A percentile compares a stretch with the other conserved stretches of the same genome.
These are phyloP conservation scores for Mesorhabditis sp. DNA, from an alignment of 2,888 invertebrate genomes.

Conservation along the genomic window DNA sequence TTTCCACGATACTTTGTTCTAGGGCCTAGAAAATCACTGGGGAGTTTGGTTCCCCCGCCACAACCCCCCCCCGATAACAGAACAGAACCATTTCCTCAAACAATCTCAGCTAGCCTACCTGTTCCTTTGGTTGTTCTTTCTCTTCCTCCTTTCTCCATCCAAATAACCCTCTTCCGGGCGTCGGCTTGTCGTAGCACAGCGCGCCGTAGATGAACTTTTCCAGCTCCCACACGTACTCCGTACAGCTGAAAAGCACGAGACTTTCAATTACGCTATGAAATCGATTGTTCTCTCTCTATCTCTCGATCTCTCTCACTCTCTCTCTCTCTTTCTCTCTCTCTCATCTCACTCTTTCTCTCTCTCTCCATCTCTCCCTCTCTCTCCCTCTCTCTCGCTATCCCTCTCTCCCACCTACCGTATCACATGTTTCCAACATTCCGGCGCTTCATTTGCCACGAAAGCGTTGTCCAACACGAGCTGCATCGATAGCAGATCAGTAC, in stretches of 20 bases:
- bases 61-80: not conserved
- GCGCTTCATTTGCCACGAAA: constrained; percentile 84
- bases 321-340: too few species aligned
- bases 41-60: too few species aligned
- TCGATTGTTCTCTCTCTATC: too few species aligned
- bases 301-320: too few species aligned
- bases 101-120: too few species aligned
- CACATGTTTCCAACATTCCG: constrained; percentile 92
- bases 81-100: not conserved
- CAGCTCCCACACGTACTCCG: constrained; percentile 83
- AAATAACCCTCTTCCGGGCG: constrained; percentile 11
- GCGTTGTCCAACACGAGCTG: constrained; percentile 84
- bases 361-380: too few species aligned
- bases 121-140: constrained; percentile 7
- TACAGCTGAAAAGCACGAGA: constrained; percentile 66
- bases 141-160: constrained; percentile 13
- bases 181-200: constrained; percentile 38
- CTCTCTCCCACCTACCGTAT: constrained; percentile 66
- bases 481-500: constrained; percentile 81
- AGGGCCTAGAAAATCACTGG: too few species aligned
- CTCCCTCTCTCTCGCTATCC: too few species aligned
- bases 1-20: too few species aligned
- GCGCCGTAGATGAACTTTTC: constrained; percentile 73
- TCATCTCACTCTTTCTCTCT: too few species aligned
- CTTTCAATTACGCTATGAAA: too few species aligned